These are phyloP conservation scores for Pachypanchax playfairii DNA, from an alignment of 2,113 vertebrate species.

Conservation along the genomic window DNA sequence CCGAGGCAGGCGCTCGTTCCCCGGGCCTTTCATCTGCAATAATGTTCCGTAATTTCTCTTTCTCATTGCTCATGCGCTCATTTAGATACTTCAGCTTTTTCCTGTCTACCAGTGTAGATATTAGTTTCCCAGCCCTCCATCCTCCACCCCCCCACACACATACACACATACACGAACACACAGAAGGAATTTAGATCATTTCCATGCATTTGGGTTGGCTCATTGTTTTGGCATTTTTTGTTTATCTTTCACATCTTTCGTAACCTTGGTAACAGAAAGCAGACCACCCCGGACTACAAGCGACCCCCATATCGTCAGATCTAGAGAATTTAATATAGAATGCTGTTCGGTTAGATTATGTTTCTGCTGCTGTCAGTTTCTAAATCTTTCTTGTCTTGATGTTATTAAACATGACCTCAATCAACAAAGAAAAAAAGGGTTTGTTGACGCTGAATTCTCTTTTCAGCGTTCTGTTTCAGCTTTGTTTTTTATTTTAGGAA, in stretches of 20 bases:
- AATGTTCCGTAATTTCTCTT: slow-evolving; percentile 71
- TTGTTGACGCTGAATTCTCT: slow-evolving; percentile 39
- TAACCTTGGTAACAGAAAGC: slow-evolving; percentile 23
- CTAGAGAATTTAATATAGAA: slow-evolving; percentile 69
- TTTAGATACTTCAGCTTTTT: slow-evolving; percentile 60
- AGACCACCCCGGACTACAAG: slow-evolving; percentile 54
- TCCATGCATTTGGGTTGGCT: slow-evolving; percentile 64
- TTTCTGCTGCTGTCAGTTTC: slow-evolving; percentile 50
- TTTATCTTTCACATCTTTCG: slow-evolving; percentile 44
- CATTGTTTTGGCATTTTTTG: slow-evolving; percentile 62
- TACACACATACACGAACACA: no score
- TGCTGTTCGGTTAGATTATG: slow-evolving; percentile 63
- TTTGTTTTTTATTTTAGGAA: slow-evolving; percentile 47
- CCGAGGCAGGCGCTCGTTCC: slow-evolving; percentile 51
- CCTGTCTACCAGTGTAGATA: slow-evolving; percentile 49
- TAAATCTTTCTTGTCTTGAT: slow-evolving; percentile 14
- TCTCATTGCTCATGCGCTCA: slow-evolving; percentile 60
- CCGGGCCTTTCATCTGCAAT: slow-evolving; percentile 54
- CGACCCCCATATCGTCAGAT: slow-evolving; percentile 49
- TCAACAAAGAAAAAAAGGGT: slow-evolving; percentile 50
- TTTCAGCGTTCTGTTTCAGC: slow-evolving; percentile 48
- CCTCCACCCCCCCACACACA: no score
- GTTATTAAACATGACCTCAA: slow-evolving; percentile 45
- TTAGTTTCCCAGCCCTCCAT: no score
- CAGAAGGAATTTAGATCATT: slow-evolving; percentile 69